Base-by-base conservation (phyloP, 1,140 invertebrate species). In the Tachypleus tridentatus region DNA sequence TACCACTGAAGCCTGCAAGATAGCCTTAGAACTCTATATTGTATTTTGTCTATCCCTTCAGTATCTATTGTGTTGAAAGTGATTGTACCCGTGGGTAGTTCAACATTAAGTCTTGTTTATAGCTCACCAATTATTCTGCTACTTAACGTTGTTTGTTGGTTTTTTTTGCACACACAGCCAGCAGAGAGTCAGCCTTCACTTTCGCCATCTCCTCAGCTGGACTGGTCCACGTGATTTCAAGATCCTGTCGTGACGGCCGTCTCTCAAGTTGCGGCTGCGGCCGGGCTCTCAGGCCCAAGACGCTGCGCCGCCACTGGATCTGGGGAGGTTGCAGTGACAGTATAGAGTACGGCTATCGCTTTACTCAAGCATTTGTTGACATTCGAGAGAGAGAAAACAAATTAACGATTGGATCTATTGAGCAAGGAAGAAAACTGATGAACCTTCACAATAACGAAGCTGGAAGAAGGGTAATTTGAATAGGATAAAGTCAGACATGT, bases 291-390 rank as follows among this genome's bases (percentile, higher is more conserved):
- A 69, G 79, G 49, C 79, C 79, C 4, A 75, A 76, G 63, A 72
- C 75, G 69, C 70, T 80, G 29, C 69, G 77, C 63, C 61, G 74
- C 62, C 91, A 95, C 29, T 29, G 29, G 29, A 29, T 29, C 29
- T 29, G 29, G 29, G 29, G 29, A 29, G 29, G 29, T 29, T 97
- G 93, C 72, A 92, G 92, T 0, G 93, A 96, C 75, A 93, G 97
- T 78, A 82, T 96, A 48, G 89, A 95, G 74, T 95, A 96, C 76
- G 92, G 91, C 59, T 96, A 95, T 81, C 49, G 65, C 88, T 96
- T 96, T 76, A 87, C 91, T n/a, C 87, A 90, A 77, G 85, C 85
- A 60, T 97, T 97, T 76, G 87, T 96, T 53, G 93, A 97, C 76
- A 84, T 91, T 56, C 81, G 88, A 51, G 91, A 94, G 75, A 82